Evolutionary conservation across 2,888 invertebrate genomes (phyloP), one percentile per base, ranked within the genome.

Genomic region (Mesorhabditis spiculigera): DNA sequence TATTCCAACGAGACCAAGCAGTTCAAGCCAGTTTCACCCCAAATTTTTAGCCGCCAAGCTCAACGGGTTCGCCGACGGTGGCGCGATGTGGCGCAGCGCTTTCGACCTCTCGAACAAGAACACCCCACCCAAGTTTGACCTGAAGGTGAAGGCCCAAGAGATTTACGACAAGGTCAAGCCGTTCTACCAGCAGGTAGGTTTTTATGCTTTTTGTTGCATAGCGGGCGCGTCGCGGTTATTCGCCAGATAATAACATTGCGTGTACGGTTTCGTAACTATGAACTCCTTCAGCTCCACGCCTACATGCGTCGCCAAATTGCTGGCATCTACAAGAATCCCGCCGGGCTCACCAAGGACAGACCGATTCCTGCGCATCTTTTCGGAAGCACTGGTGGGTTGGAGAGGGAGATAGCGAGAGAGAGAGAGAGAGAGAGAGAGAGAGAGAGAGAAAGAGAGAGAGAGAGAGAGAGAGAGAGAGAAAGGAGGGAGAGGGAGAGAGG

Each of bases 311-410:
- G 82, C 4, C 80, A 81, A 71, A 70, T 85, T 65, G 79, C 82
- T 5, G 81, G 80, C 58, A 73, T 82, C 63, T 86, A 81, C 75
- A 72, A 77, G 45, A 79, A 77, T 58, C 77, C 78, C 67, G 74
- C 76, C 62, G 78, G 77, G 41, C 66, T 84, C 62, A 77, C 80
- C 63, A 78, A 79, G 66, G 85, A 85, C 68, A 81, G 78, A 43
- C 77, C 86, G 44, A 83, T 86, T 63, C 86, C 86, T n/a, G 86
- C 82, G 5, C 86, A 86, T 80, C 75, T 86, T n/a, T 78, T 86
- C 50, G 84, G 85, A 84, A 67, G 6, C 28, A 43, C 62, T 66
- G 10, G 63, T n/a, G 41, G 10, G 63, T 28, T 28, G 28, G 28
- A 28, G 28, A 28, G 28, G 28, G 28, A 28, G 28, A 28, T 28